Conservation (phyloP, 1,140 invertebrate species). For the Neoseiulus cucumeris region DNA sequence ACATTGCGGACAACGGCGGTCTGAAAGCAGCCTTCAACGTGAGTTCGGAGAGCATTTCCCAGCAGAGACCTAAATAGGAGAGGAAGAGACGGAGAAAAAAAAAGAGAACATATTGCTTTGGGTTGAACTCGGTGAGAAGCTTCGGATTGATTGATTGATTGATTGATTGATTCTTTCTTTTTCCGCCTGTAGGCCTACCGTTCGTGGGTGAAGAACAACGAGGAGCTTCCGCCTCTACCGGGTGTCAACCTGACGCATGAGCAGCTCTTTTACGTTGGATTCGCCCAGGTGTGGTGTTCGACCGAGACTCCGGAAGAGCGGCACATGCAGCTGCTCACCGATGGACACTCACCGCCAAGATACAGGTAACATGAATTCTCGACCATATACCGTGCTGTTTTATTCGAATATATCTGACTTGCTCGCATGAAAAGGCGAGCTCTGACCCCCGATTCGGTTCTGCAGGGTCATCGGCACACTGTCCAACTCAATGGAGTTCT, state of each 20-base stretch:
- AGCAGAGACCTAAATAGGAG: not conserved
- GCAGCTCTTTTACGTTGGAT: constrained; percentile 80
- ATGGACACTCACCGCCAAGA: constrained; percentile 20
- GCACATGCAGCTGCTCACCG: constrained; percentile 21
- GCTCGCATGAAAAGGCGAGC: too few relatives aligned
- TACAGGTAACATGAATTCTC: constrained; percentile 14
- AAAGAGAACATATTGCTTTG: too few relatives aligned
- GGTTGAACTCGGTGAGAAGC: not conserved
- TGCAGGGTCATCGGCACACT: constrained; percentile 57
- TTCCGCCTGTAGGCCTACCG: constrained; percentile 41
- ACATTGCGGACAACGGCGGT: constrained; percentile 84
- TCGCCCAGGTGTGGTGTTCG: constrained; percentile 44
- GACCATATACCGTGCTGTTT: not conserved
- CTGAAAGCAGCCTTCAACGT: constrained; percentile 64
- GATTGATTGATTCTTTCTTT: not conserved
- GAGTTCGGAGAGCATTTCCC: constrained; percentile 18
- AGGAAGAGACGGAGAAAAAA: not conserved
- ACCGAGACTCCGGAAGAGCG: constrained; percentile 21
- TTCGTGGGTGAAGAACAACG: constrained; percentile 31
- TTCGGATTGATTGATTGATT: not conserved
- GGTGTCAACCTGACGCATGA: constrained; percentile 58
- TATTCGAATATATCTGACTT: too few relatives aligned
- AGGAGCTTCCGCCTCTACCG: constrained; percentile 42
- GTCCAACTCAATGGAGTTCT: constrained; percentile 65
- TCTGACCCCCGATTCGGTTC: not conserved